Evolutionary conservation across 2,888 invertebrate genomes (phyloP).

Genomic region (Cerastis leucographa): DNA sequence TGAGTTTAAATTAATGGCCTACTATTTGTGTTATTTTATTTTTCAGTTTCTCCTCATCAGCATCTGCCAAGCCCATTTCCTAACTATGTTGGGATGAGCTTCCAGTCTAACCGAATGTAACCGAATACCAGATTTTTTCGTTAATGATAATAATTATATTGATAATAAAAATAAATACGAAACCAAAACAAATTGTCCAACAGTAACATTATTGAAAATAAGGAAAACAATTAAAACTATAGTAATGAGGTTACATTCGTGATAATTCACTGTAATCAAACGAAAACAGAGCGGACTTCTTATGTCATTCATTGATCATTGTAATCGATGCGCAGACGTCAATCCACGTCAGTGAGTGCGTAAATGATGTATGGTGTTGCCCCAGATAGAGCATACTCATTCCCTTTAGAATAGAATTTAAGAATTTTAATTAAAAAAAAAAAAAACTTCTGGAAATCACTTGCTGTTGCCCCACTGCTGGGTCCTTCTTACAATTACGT

Average conservation of each 20-base stretch:
- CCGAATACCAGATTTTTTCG: not conserved
- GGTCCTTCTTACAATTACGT: not conserved
- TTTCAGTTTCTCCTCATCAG: not conserved
- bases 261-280: constrained; percentile 18
- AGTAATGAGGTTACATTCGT: not conserved
- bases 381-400: not conserved
- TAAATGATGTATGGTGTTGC: constrained; percentile 13
- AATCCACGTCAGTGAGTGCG: constrained; percentile 29
- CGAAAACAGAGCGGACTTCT: constrained; percentile 17
- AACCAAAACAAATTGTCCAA: not conserved
- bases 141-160: not conserved
- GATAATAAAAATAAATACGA: not conserved
- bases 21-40: too few relatives aligned
- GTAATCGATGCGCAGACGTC: constrained; percentile 51
- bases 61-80: not conserved
- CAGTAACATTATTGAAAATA: not conserved
- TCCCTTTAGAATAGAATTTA: not conserved
- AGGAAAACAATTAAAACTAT: constrained; percentile 26
- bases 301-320: constrained; percentile 34
- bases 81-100: not conserved
- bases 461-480: not conserved
- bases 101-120: not conserved
- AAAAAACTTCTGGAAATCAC: not conserved
- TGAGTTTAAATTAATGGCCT: not conserved
- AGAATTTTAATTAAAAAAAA: not conserved